Conservation (phyloP, 2,113 vertebrate species). For the Lagopus muta region DNA sequence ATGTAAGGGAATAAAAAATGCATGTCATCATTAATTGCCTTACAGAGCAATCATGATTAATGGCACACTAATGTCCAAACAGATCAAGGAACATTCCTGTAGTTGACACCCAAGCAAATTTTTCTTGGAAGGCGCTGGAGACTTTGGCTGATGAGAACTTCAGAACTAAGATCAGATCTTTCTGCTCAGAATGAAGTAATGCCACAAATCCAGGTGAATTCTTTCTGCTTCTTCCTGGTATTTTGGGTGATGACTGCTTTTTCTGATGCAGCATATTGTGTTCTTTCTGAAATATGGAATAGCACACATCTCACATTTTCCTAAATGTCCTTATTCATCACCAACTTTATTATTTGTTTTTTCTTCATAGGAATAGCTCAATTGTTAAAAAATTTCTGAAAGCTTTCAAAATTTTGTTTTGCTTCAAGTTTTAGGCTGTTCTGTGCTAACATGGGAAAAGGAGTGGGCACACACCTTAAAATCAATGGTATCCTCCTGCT, state of each 20-base stretch:
- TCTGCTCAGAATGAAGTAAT: not conserved
- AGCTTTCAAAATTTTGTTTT: not conserved
- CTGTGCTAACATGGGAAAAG: not conserved
- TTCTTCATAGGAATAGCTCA: not conserved
- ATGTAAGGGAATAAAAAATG: not conserved
- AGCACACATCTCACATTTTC: not conserved
- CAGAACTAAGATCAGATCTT: not conserved
- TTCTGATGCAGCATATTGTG: not conserved
- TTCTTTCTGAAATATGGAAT: not conserved
- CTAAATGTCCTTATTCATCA: not conserved
- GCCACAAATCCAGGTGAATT: not conserved
- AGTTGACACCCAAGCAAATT: not conserved
- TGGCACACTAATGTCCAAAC: not conserved
- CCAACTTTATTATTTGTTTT: not conserved
- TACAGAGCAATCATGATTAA: not conserved
- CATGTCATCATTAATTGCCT: conserved; percentile 16
- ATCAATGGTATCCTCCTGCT: not conserved
- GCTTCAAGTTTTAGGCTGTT: not conserved
- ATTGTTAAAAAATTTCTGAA: not conserved
- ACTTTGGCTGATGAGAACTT: not conserved
- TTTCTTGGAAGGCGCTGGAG: not conserved
- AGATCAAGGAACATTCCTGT: not conserved
- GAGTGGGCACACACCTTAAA: not conserved
- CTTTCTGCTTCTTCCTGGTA: not conserved
- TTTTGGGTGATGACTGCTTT: not conserved